Evolutionary conservation across 2,113 vertebrate genomes (phyloP).

Genomic region (Manacus vitellinus): DNA sequence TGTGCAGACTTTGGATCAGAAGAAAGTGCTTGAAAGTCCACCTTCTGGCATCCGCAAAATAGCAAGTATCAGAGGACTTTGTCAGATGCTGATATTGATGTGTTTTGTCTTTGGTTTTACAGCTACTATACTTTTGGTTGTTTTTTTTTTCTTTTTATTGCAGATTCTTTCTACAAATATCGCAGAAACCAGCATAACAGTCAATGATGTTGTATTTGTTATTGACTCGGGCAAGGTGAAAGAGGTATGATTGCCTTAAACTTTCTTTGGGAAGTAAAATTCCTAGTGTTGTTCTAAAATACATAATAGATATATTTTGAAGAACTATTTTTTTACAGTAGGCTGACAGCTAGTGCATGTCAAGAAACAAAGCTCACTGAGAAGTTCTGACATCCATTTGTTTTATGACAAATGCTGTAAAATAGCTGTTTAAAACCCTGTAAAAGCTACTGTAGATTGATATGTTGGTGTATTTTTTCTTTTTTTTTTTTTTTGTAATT

Average conservation of each 20-base stretch:
- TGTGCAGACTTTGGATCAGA: conserved; percentile 93
- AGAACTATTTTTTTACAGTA: no score
- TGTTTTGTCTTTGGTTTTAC: background rate
- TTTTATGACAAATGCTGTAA: background rate
- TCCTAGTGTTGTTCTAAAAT: background rate
- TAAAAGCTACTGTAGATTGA: background rate
- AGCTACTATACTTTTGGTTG: background rate
- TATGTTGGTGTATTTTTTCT: background rate
- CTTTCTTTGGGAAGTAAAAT: background rate
- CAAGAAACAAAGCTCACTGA: background rate
- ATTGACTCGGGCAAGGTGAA: conserved; percentile 95
- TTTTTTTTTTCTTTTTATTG: background rate
- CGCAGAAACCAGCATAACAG: conserved; percentile 94
- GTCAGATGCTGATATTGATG: background rate
- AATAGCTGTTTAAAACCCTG: background rate
- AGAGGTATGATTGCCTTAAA: conserved; percentile 79
- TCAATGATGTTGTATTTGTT: conserved; percentile 94
- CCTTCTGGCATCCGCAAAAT: conserved; percentile 89
- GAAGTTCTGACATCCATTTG: background rate
- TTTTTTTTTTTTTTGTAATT: background rate
- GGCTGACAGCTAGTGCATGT: background rate
- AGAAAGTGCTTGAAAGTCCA: conserved; percentile 83
- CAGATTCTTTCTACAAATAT: conserved; percentile 97
- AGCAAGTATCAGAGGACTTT: conserved; percentile 75
- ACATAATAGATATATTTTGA: background rate